Base-by-base conservation (phyloP, 1,140 invertebrate species). In the Drosophila pectinifera region DNA sequence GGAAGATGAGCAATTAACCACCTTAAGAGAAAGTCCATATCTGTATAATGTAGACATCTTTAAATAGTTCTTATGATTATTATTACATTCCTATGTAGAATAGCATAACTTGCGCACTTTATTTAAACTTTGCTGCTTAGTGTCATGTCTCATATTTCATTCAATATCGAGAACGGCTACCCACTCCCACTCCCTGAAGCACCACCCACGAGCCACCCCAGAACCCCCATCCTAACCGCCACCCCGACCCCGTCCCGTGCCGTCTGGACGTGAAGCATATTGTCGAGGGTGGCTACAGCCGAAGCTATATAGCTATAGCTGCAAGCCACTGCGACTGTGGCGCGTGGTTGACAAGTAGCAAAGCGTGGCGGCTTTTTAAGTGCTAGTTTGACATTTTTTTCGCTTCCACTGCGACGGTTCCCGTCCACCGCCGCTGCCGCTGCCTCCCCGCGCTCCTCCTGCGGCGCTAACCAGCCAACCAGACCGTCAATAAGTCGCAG, bases 321-420 rank as follows among this genome's bases (percentile, higher is more conserved):
- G 48, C 45, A 51, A 31, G 62, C 36, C 38, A 69, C 45, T 26
- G 46, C 61, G 61, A 65, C 67, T 69, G 67, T 36, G 83, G 83
- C 79, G 75, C 83, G 79, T 88, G 83, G 83, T 88, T 86, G 75
- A 79, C 83, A 86, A 86, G 83, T 86, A 86, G 83, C 83, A 88
- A 86, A 86, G 83, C 83, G 83, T 86, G 83, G 83, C 83, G 83
- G 83, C 83, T 83, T 78, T 77, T 86, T 86, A 86, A 86, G 83
- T 86, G 83, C 83, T 86, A 86, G 83, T 86, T 86, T 86, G 83
- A 86, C 83, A 86, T 88, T 86, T 86, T 65, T 76, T 72, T 59
- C 58, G 42, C 69, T 55, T 57, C 43, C 73, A 45, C 31, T 42
- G 63, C 48, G 31, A 49, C 41, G 55, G 62, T 59, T 69, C 31